Base-by-base conservation (phyloP, 2,888 invertebrate genomes). In the Thumatha senex region DNA sequence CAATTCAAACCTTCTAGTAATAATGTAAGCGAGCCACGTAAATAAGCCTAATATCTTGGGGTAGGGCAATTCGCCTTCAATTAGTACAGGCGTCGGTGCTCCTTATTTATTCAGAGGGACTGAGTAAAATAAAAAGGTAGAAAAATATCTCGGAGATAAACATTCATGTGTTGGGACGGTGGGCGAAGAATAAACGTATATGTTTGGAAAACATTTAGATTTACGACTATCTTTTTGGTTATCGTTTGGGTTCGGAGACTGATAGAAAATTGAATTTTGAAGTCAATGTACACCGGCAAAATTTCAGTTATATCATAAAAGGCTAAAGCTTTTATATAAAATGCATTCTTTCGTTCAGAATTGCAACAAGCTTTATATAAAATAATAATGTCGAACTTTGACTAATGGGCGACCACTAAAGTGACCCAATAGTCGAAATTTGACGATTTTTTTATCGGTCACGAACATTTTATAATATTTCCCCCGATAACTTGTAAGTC, bases 61-160 rank as follows among this genome's bases (percentile, higher is more conserved):
- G 60, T 66, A 58, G 55, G 70, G 71, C 72, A 77, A 78, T 76
- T 80, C 78, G 61, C 54, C 74, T 82, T 80, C 84, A 84, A 84
- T 84, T 82, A 84, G 80, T 66, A 54, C 62, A 71, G 74, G 76
- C 78, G 74, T 74, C 72, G 70, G 76, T 61, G 73, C 74, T 61
- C 65, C 59, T 84, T 80, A 84, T 79, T 85, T 84, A 83, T 85
- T 82, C 80, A 79, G 72, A 78, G 73, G 78, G 76, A 72, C 71
- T 65, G 72, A 70, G 74, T 76, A 71, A 78, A 81, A 78, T 76
- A 74, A 78, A 80, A 82, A 74, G 66, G 68, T 71, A 73, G 74
- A 74, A 71, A 64, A 79, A 79, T 76, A 74, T 70, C 64, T 69
- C 58, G 51, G 67, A 70, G 74, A 80, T 80, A 81, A 80, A 82